Percentiles rank a stretch among this genome's conserved stretches.
Evolutionary conservation across 2,888 invertebrate species (phyloP).

Genomic region (Dryomyza anilis): DNA sequence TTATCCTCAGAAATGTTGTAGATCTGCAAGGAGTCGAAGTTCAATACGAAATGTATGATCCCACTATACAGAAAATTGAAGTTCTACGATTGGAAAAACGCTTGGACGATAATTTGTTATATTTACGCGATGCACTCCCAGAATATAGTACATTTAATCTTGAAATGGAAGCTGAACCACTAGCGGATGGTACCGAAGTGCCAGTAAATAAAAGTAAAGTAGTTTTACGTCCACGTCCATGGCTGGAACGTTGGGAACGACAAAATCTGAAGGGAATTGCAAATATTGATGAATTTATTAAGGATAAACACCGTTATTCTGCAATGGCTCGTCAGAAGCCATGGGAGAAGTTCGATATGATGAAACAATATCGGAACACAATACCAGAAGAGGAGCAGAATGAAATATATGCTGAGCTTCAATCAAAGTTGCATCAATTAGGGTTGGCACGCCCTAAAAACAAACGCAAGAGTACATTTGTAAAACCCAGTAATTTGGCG

Average conservation of each 20-base stretch:
- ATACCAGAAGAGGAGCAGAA: constrained; percentile 88
- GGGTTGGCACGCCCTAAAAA: constrained; percentile 70
- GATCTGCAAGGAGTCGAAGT: constrained; percentile 82
- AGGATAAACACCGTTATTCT: constrained; percentile 63
- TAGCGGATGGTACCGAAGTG: constrained; percentile 77
- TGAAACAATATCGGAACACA: constrained; percentile 88
- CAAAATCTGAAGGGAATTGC: constrained; percentile 76
- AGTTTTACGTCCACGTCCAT: constrained; percentile 79
- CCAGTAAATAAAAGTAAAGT: constrained; percentile 80
- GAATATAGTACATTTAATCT: constrained; percentile 92
- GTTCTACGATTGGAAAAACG: constrained; percentile 91
- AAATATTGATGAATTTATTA: constrained; percentile 66
- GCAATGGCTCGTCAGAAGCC: constrained; percentile 72
- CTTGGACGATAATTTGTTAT: constrained; percentile 85
- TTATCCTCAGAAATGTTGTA: constrained; percentile 89
- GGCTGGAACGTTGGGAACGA: constrained; percentile 89
- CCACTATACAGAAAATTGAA: constrained; percentile 86
- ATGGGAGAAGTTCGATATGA: constrained; percentile 90
- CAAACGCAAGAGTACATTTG: constrained; percentile 68
- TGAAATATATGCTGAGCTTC: constrained; percentile 84
- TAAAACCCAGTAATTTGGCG: constrained; percentile 65
- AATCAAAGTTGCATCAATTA: constrained; percentile 73
- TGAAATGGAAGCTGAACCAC: constrained; percentile 85
- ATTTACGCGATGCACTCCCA: constrained; percentile 86
- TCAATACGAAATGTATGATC: constrained; percentile 83